These are phyloP conservation scores for Megaustenia siamemsis DNA, from an alignment of 2,888 invertebrate species.

Conservation along the genomic window DNA sequence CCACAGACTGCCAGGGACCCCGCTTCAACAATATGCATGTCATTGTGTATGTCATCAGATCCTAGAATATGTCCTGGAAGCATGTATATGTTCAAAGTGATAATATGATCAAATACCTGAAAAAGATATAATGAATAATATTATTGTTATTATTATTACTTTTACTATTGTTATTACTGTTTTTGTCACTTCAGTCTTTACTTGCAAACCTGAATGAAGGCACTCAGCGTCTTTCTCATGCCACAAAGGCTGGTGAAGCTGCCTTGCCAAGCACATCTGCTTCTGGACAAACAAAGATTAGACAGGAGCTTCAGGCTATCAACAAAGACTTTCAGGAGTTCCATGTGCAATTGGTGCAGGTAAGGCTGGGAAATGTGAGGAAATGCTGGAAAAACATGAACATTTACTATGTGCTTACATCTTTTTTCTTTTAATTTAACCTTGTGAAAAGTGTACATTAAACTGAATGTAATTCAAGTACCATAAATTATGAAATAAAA, in stretches of 20 bases:
- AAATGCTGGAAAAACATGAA: neutral
- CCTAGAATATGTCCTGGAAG: too few species aligned
- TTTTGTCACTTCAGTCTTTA: constrained; percentile 61
- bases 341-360: constrained; percentile 68
- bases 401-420: neutral
- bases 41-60: too few species aligned
- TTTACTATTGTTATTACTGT: too few species aligned
- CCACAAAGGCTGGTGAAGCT: constrained; percentile 71
- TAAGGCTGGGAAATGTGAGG: neutral
- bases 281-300: constrained; percentile 75
- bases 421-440: neutral
- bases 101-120: too few species aligned
- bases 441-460: neutral
- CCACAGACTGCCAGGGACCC: too few species aligned
- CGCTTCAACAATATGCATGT: too few species aligned
- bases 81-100: too few species aligned
- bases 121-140: too few species aligned
- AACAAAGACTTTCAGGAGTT: constrained; percentile 75
- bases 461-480: neutral
- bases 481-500: too few species aligned
- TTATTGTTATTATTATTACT: too few species aligned
- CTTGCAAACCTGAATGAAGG: constrained; percentile 70
- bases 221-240: constrained; percentile 69
- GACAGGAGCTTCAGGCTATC: constrained; percentile 73
- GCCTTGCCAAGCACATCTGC: constrained; percentile 74